Evolutionary conservation across 2,113 vertebrate species (phyloP), one percentile per base, ranked within the genome.

Genomic region (Caretta caretta): DNA sequence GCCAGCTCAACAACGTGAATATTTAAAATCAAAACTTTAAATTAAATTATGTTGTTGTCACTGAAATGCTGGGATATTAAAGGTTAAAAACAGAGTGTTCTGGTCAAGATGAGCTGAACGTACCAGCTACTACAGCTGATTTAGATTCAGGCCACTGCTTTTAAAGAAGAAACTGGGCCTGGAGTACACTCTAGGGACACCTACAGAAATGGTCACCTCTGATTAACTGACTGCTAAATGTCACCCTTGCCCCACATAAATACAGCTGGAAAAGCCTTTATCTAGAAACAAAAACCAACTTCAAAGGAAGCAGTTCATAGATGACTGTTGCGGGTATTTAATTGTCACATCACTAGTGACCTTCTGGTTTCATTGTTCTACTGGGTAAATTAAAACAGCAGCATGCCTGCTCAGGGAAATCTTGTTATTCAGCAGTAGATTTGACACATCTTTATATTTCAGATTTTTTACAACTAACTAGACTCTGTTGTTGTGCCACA

Each of bases 201-300:
- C 9, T 1, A 8, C 5, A 57, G 80, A 84, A 86, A 80, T 17
- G 94, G 80, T 42, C 53, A 35, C 4, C 79, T 90, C 22, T 90
- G 86, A 91, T 94, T 90, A 91, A 92, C 35, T 88, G 90, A 92
- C 92, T 92, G 35, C 22, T 86, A 96, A 57, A 50, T 46, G 2
- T 92, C n/a, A 82, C 5, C 12, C 4, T 88, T 79, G n/a, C 12
- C 86, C 85, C 38, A 81, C 6, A 83, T 49, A 81, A n/a, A 8
- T 9, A 31, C n/a, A 83, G 4, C 29, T 59, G 84, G 35, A 84
- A 87, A 25, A 6, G 3, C 13, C 13, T 29, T 8, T 46, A 31
- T 72, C 38, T 86, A 5, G 13, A 51, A 76, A 24, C 0, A 11
- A 35, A 87, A 59, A 48, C 1, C 22, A 86, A 31, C 35, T 46